Conservation (phyloP, 2,113 vertebrate genomes). For the Gnathonemus echidnorhynchus region DNA sequence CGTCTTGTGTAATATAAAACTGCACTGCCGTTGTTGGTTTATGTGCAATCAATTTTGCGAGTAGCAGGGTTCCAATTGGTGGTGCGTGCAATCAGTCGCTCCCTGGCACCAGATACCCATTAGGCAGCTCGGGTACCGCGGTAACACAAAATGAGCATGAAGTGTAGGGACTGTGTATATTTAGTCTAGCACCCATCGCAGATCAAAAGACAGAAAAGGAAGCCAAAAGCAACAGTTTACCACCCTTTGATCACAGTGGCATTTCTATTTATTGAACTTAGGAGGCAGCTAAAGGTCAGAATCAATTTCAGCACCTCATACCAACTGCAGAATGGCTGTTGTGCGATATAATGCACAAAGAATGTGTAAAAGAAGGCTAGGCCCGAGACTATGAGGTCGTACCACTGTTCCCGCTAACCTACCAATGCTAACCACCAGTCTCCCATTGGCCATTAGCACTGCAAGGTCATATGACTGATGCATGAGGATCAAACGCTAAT, state of each 20-base stretch:
- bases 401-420: not conserved
- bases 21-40: slow-evolving; percentile 55
- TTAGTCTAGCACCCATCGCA: slow-evolving; percentile 30
- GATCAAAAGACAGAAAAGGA: slow-evolving; percentile 31
- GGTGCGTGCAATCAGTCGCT: slow-evolving; percentile 62
- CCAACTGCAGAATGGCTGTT: not conserved
- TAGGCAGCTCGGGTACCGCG: not conserved
- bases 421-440: not conserved
- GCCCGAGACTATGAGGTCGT: not conserved
- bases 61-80: slow-evolving; percentile 57
- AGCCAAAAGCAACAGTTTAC: slow-evolving; percentile 39
- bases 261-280: slow-evolving; percentile 34
- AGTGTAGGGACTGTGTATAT: slow-evolving; percentile 30
- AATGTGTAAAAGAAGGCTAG: not conserved
- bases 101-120: slow-evolving; percentile 28
- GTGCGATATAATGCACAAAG: not conserved
- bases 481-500: not conserved
- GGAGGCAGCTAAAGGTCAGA: slow-evolving; percentile 26
- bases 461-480: not conserved
- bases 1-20: slow-evolving; percentile 74
- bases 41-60: slow-evolving; percentile 61
- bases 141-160: slow-evolving; percentile 10
- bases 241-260: slow-evolving; percentile 35
- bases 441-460: not conserved
- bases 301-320: not conserved